phyloP scores from a whole-genome alignment of 2,113 vertebrate genomes.

The Barbus barbus region DNA sequence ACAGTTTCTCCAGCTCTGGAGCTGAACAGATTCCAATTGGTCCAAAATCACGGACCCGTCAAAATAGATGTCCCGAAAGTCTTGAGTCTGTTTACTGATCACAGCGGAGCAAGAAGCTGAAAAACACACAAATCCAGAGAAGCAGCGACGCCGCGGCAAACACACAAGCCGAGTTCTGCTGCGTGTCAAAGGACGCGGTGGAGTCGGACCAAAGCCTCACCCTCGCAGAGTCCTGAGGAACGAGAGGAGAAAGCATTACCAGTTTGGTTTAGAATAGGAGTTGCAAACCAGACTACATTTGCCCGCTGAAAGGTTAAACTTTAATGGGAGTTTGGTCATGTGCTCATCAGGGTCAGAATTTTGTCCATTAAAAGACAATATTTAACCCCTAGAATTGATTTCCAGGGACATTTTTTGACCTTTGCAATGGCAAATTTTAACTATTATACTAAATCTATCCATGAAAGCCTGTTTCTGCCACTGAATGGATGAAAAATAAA shows the following conservation, averaged over 20 bases:
- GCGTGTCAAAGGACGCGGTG: constrained; percentile 67
- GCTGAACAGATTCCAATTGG: constrained; percentile 32
- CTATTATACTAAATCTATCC: too few species aligned
- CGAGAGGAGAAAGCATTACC: constrained; percentile 44
- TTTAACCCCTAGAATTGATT: neutral
- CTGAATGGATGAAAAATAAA: too few species aligned
- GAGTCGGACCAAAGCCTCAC: constrained; percentile 68
- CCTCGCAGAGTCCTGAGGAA: constrained; percentile 68
- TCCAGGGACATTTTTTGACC: too few species aligned
- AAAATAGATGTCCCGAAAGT: constrained; percentile 45
- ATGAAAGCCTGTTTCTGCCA: too few species aligned
- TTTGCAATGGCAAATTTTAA: too few species aligned
- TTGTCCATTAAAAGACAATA: neutral
- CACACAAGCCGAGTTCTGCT: constrained; percentile 62
- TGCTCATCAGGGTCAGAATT: neutral
- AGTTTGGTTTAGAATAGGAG: neutral
- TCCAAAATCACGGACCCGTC: constrained; percentile 20
- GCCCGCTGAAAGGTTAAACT: too few species aligned
- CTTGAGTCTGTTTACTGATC: constrained; percentile 61
- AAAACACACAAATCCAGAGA: constrained; percentile 58
- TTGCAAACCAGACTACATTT: neutral
- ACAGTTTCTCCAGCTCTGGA: constrained; percentile 11
- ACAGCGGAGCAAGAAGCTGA: constrained; percentile 59
- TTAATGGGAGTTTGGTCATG: too few species aligned
- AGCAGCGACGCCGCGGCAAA: constrained; percentile 49